Evolutionary conservation across 30 jellyfish, hydroid and myxozoan species (phyloP).

Genomic region (Aurelia aurita): DNA sequence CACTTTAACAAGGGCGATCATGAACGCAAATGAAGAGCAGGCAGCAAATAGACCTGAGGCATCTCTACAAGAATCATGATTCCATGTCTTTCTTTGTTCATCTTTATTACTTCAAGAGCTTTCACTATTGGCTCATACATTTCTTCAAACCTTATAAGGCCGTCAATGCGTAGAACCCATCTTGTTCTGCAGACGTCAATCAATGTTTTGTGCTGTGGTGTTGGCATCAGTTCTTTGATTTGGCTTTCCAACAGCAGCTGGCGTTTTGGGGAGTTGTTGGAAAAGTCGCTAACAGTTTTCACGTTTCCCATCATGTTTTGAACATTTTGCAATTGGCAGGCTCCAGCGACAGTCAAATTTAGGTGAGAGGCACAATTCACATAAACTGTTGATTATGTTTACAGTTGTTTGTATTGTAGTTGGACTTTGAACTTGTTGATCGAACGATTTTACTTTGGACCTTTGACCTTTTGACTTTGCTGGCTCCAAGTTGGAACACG

Average conservation of each 20-base stretch:
- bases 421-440: no score
- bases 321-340: no score
- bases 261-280: background rate
- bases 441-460: no score
- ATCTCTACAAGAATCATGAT: background rate
- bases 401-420: no score
- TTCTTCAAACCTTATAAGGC: background rate
- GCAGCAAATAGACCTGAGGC: background rate
- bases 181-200: background rate
- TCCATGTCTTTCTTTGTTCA: background rate
- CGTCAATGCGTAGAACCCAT: background rate
- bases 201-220: background rate
- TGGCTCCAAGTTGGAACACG: no score
- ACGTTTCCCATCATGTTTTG: background rate
- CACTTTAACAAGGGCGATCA: slow-evolving; percentile 19
- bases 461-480: no score
- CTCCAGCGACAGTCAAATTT: no score
- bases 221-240: background rate
- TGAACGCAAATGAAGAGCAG: slow-evolving; percentile 8
- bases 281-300: background rate
- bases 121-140: background rate
- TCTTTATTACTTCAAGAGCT: background rate
- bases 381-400: no score
- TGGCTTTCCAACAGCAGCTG: background rate
- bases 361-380: no score